Evolutionary conservation across 2,888 invertebrate species (phyloP), one percentile per base, ranked within the genome.

Genomic region (Cybosia mesomella): DNA sequence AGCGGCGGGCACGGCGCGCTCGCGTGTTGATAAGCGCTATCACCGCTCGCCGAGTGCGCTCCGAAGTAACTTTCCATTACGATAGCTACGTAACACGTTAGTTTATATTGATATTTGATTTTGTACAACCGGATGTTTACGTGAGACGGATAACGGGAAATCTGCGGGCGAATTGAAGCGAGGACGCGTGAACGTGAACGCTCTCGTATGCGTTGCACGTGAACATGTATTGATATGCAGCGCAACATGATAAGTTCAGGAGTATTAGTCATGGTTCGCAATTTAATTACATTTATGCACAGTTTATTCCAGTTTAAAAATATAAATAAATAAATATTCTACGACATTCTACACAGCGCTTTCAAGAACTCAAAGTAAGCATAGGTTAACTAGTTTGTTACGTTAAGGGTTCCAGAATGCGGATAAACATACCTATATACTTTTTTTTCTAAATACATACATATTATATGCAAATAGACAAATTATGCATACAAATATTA

Each of bases 51-150:
- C 76, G 80, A 79, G 79, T 80, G 76, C 80, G 82, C 72, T 79
- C 75, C 82, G 62, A 72, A 77, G 89, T 81, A 89, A 89, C 87
- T 89, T 89, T 89, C 89, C 89, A 89, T 79, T 80, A 80, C 80
- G 83, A 82, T 88, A 86, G 74, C 81, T 77, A 74, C 73, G 69
- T 80, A 75, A 76, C 66, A 69, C 63, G 70, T 68, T 71, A 72
- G 76, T 79, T 80, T 80, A 72, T 73, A 84, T 81, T 68, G 75
- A 75, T 73, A 75, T 80, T 75, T 78, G 78, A 81, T 82, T 83
- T 83, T 74, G 79, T 78, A 79, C 75, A 83, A 75, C 81, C 85
- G 87, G 87, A 86, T 87, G 85, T 86, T 86, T 85, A 82, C 80
- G 72, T 71, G 63, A 63, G 67, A 67, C 64, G 73, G 81, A 83